phyloP scores from a whole-genome alignment of 2,797 vertebrate species.

The Parauchenoglanis ngamensis region DNA sequence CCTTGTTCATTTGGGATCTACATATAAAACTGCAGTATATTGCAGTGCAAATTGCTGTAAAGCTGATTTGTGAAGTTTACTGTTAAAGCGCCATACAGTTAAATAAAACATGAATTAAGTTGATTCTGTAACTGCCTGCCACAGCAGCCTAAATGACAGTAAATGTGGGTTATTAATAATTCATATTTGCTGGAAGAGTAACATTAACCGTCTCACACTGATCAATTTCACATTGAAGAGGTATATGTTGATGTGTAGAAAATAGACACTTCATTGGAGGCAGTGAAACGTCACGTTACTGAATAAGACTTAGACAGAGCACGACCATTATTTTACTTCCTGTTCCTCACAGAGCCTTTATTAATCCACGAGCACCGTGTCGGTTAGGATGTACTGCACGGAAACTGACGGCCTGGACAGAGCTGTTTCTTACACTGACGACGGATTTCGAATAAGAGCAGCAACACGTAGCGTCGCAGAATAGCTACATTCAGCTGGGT shows the following conservation, averaged over 20 bases:
- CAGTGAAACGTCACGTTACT: neutral
- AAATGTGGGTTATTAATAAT: slow-evolving; percentile 20
- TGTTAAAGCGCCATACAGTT: neutral
- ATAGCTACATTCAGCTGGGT: neutral
- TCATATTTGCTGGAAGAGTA: slow-evolving; percentile 12
- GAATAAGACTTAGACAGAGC: neutral
- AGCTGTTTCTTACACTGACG: neutral
- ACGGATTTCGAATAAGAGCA: neutral
- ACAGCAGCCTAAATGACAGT: neutral
- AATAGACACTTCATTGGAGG: neutral
- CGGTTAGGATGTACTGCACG: neutral
- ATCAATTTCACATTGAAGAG: neutral
- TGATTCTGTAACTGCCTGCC: neutral
- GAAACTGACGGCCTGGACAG: neutral
- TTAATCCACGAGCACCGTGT: neutral
- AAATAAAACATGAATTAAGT: neutral
- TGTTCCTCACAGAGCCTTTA: neutral
- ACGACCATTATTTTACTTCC: neutral
- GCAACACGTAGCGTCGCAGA: neutral
- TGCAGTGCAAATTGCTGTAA: neutral
- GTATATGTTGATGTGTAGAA: neutral
- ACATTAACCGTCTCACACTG: neutral
- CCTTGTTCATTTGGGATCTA: neutral
- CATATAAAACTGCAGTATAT: neutral
- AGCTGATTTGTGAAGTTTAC: neutral